Percentiles rank a stretch among this genome's conserved stretches.
Conservation (phyloP, 2,113 vertebrate species). For the Triplophysa tibetana region DNA sequence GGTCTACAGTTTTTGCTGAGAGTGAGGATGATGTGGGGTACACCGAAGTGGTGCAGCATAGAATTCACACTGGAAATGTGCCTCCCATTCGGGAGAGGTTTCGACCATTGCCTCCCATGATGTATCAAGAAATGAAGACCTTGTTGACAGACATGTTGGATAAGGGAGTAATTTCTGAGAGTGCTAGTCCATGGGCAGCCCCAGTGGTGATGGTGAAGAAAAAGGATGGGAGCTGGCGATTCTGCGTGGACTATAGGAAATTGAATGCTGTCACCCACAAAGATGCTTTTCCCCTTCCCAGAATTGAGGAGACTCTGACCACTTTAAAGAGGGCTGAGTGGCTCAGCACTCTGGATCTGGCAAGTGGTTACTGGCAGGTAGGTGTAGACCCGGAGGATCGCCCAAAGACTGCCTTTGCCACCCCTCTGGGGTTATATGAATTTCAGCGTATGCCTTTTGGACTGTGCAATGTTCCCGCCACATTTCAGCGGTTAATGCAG, state of each 20-base stretch:
- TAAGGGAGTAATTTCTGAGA: background rate
- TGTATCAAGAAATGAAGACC: too few relatives aligned
- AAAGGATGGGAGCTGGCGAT: background rate
- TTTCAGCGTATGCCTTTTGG: background rate
- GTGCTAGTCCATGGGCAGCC: background rate
- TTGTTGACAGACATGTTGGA: background rate
- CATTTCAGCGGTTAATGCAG: background rate
- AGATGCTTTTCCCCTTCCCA: background rate
- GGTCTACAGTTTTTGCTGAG: too few relatives aligned
- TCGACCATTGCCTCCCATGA: too few relatives aligned
- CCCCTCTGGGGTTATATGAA: too few relatives aligned
- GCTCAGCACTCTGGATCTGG: background rate
- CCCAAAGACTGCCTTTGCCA: too few relatives aligned
- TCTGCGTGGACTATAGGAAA: background rate
- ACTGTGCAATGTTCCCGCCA: background rate
- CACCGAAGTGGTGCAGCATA: too few relatives aligned
- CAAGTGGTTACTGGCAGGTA: slow-evolving; percentile 2
- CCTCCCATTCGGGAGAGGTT: too few relatives aligned
- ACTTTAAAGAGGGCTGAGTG: background rate
- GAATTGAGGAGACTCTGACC: background rate
- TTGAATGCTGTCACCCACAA: background rate
- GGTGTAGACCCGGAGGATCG: background rate
- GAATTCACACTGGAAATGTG: too few relatives aligned
- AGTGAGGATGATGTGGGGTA: too few relatives aligned
- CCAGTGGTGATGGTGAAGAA: background rate